These are phyloP conservation scores for Rallus crepitans DNA, from an alignment of 2,797 vertebrate species.

Conservation along the genomic window DNA sequence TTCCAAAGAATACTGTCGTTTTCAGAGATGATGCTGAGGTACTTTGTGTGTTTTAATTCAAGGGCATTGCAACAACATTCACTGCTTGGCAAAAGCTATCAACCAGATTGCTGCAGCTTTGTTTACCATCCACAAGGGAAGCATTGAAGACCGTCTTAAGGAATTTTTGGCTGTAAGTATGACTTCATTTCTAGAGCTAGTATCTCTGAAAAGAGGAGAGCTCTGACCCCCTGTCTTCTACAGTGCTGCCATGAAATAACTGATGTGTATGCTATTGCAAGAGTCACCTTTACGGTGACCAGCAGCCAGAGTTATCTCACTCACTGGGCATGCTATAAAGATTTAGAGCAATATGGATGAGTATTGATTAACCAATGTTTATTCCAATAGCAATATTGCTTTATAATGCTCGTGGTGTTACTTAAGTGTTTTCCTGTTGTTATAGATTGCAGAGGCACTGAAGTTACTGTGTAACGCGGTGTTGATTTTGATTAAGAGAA, in stretches of 20 bases:
- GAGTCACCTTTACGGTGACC: background rate
- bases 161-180: conserved; percentile 96
- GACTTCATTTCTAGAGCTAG: background rate
- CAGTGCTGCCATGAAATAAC: background rate
- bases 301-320: background rate
- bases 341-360: background rate
- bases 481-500: background rate
- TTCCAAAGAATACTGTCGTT: background rate
- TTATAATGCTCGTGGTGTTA: background rate
- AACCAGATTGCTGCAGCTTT: conserved; percentile 98
- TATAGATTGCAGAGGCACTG: background rate
- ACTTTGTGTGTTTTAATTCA: conserved; percentile 55
- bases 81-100: conserved; percentile 97
- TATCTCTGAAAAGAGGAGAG: background rate
- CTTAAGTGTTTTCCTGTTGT: background rate
- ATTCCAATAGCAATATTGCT: background rate
- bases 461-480: background rate
- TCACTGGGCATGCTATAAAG: background rate
- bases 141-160: conserved; percentile 98
- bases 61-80: conserved; percentile 99
- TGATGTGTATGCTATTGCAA: background rate
- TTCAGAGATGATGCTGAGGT: background rate
- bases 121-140: conserved; percentile 99
- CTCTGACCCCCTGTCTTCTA: background rate
- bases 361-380: background rate